These are phyloP conservation scores for Apeira syringaria DNA, from an alignment of 2,888 invertebrate genomes.

Conservation along the genomic window DNA sequence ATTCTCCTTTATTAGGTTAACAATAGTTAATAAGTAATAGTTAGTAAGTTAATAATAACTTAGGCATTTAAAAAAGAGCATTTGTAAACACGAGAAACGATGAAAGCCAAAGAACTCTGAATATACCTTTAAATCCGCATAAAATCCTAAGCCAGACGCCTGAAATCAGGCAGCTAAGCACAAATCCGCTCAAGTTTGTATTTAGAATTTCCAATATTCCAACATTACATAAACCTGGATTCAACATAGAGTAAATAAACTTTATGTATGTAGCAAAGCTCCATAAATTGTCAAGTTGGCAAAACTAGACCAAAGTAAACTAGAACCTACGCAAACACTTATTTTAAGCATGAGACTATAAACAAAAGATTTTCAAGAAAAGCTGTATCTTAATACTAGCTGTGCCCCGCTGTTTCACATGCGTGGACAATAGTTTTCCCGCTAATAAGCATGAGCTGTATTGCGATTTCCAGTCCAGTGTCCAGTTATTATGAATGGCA, in stretches of 20 bases:
- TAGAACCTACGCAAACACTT: conserved; percentile 1
- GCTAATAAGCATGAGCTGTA: no score
- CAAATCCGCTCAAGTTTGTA: conserved; percentile 17
- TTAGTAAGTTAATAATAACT: no score
- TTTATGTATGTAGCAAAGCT: conserved; percentile 15
- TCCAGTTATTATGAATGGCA: no score
- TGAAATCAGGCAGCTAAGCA: conserved; percentile 8
- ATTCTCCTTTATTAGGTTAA: no score
- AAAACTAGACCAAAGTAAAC: conserved; percentile 10
- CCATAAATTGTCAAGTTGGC: conserved; percentile 14
- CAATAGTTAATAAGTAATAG: no score
- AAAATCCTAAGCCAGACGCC: conserved; percentile 2
- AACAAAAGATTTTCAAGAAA: no score
- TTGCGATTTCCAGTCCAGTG: no score
- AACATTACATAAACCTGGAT: conserved; percentile 19
- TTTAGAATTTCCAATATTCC: conserved; percentile 14
- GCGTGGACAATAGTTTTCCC: no score
- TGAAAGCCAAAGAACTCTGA: neutral
- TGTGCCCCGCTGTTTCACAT: no score
- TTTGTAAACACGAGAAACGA: neutral
- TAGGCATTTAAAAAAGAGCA: no score
- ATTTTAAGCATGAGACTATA: no score
- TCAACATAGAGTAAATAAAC: conserved; percentile 12
- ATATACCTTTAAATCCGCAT: conserved; percentile 5
- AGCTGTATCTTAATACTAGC: no score